A percentile compares a stretch with the other conserved stretches of the same genome.
These are phyloP conservation scores for Busseola fusca DNA, from an alignment of 2,888 invertebrate genomes.

Conservation along the genomic window DNA sequence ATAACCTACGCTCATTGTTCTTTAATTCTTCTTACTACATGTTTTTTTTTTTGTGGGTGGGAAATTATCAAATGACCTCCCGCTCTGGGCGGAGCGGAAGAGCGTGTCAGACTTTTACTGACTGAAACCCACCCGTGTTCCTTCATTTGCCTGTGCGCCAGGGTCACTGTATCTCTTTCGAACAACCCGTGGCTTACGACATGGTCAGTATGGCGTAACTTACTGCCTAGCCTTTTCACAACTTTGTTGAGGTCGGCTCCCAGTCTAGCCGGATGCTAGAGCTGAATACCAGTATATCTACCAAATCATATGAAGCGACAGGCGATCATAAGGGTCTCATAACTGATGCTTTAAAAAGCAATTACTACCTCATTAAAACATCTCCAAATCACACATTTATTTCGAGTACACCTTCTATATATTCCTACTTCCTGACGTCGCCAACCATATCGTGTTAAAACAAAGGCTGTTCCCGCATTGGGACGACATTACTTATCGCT, in stretches of 20 bases:
- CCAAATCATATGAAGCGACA: background rate
- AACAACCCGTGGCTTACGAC: too few species aligned
- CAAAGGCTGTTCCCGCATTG: slow-evolving; percentile 36
- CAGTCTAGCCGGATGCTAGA: background rate
- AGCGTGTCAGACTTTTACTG: too few species aligned
- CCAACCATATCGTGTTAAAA: slow-evolving; percentile 16
- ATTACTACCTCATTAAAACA: background rate
- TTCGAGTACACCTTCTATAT: slow-evolving; percentile 9
- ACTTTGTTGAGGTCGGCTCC: background rate
- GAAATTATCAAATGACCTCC: too few species aligned
- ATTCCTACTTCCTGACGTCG: background rate
- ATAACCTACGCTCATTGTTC: too few species aligned
- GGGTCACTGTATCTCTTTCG: too few species aligned
- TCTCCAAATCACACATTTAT: background rate
- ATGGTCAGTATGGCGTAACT: too few species aligned
- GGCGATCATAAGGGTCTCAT: background rate
- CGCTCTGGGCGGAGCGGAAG: too few species aligned
- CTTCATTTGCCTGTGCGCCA: too few species aligned
- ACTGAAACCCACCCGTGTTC: too few species aligned
- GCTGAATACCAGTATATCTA: background rate
- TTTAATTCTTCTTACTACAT: too few species aligned
- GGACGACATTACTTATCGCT: slow-evolving; percentile 27
- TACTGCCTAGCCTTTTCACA: background rate
- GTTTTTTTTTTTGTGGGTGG: too few species aligned
- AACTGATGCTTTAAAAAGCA: too few species aligned